These are phyloP conservation scores for Clarias magur DNA, from an alignment of 2,113 vertebrate species.

Conservation along the genomic window DNA sequence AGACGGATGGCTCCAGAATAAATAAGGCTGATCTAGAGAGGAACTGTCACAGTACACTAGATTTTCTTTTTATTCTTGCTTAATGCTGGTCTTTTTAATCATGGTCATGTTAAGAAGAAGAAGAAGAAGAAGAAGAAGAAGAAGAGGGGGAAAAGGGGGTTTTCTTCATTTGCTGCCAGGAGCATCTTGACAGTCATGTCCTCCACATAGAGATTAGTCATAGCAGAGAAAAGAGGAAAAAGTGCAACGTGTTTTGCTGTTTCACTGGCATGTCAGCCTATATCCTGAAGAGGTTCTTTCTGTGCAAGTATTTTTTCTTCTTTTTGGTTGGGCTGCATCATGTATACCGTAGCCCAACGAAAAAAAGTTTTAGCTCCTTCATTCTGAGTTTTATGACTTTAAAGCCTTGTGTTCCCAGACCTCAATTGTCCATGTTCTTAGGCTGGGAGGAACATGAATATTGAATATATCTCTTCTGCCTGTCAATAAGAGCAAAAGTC, in stretches of 20 bases:
- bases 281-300: slow-evolving; percentile 47
- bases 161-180: slow-evolving; percentile 70
- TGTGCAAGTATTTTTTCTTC: background rate
- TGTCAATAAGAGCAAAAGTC: background rate
- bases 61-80: slow-evolving; percentile 56
- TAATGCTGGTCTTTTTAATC: slow-evolving; percentile 64
- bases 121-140: slow-evolving; percentile 29
- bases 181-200: slow-evolving; percentile 63
- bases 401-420: background rate
- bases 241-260: slow-evolving; percentile 49
- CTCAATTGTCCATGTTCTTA: background rate
- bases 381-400: background rate
- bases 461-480: too few relatives aligned
- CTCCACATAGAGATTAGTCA: slow-evolving; percentile 74
- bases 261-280: slow-evolving; percentile 34
- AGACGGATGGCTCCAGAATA: slow-evolving; percentile 49
- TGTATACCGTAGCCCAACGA: background rate
- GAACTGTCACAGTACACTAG: slow-evolving; percentile 39
- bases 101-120: slow-evolving; percentile 42
- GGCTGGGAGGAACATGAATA: background rate
- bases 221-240: slow-evolving; percentile 82
- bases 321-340: background rate
- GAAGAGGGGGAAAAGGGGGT: slow-evolving; percentile 38
- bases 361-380: background rate
- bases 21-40: slow-evolving; percentile 52